These are phyloP conservation scores for Parnassius orleans DNA, from an alignment of 2,888 invertebrate genomes.

Conservation along the genomic window DNA sequence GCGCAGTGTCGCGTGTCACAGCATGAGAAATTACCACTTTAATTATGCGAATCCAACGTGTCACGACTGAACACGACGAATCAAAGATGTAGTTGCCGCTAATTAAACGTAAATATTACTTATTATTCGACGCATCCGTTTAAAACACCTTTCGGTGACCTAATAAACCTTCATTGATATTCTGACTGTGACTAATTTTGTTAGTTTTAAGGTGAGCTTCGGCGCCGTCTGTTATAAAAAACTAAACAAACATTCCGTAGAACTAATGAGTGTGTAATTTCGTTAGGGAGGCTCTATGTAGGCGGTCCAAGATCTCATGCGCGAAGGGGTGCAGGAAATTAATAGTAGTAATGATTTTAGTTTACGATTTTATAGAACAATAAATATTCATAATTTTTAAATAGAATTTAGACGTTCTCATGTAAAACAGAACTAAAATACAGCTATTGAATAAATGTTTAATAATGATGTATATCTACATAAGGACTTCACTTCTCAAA, in stretches of 20 bases:
- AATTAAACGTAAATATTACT: constrained; percentile 38
- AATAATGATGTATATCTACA: too few relatives aligned
- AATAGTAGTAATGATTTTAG: constrained; percentile 38
- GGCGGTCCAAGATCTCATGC: constrained; percentile 53
- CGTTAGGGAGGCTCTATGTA: constrained; percentile 67
- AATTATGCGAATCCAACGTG: constrained; percentile 47
- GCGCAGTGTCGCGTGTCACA: constrained; percentile 44
- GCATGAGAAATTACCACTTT: constrained; percentile 64
- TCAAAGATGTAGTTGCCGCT: constrained; percentile 20
- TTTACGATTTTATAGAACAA: constrained; percentile 18
- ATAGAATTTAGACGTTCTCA: background rate
- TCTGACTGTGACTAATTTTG: constrained; percentile 71
- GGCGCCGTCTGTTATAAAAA: constrained; percentile 65
- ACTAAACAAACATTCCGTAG: constrained; percentile 67
- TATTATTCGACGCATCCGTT: constrained; percentile 42
- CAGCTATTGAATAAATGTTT: too few relatives aligned
- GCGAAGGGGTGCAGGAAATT: constrained; percentile 44
- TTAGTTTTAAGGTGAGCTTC: constrained; percentile 64
- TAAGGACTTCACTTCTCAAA: too few relatives aligned
- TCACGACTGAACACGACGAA: constrained; percentile 19
- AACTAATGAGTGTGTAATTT: constrained; percentile 78
- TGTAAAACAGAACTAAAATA: background rate
- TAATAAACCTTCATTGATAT: constrained; percentile 50
- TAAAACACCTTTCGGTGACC: constrained; percentile 40
- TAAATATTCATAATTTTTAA: constrained; percentile 5